These are phyloP conservation scores for Aethes cnicana DNA, from an alignment of 2,888 invertebrate genomes.

Conservation along the genomic window DNA sequence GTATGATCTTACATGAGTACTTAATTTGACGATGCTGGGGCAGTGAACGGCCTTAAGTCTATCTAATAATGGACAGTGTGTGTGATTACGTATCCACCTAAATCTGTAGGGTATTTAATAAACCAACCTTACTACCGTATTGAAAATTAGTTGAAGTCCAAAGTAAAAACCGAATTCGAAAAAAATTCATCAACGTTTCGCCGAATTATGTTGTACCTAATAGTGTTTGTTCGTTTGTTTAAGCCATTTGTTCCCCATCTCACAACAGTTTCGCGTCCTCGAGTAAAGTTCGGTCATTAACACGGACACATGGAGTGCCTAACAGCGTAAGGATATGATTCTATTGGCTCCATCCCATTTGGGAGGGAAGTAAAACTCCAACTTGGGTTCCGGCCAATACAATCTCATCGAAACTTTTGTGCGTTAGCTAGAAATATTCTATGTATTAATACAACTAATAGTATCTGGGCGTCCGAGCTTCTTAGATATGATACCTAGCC, in stretches of 20 bases:
- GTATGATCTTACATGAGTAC: no score
- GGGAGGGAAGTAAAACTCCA: conserved; percentile 43
- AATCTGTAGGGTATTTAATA: no score
- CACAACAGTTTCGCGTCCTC: background rate
- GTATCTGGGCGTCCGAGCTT: no score
- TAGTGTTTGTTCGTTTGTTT: background rate
- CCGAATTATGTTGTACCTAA: background rate
- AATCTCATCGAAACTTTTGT: conserved; percentile 72
- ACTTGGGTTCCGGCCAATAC: conserved; percentile 74
- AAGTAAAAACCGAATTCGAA: no score
- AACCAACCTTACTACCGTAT: no score
- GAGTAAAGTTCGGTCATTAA: conserved; percentile 6
- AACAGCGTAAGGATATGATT: conserved; percentile 31
- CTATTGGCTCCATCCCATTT: conserved; percentile 42
- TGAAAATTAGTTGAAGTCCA: no score
- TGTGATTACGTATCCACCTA: no score
- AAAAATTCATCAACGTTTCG: no score
- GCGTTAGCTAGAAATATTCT: conserved; percentile 26
- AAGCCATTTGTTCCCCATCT: background rate
- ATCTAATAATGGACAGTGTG: no score
- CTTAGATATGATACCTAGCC: no score
- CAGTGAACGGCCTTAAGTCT: no score
- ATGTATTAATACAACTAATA: conserved; percentile 34
- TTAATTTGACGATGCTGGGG: no score
- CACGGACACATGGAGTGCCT: conserved; percentile 5